Base-by-base conservation (phyloP, 2,113 vertebrate species). In the Holacanthus passer region DNA sequence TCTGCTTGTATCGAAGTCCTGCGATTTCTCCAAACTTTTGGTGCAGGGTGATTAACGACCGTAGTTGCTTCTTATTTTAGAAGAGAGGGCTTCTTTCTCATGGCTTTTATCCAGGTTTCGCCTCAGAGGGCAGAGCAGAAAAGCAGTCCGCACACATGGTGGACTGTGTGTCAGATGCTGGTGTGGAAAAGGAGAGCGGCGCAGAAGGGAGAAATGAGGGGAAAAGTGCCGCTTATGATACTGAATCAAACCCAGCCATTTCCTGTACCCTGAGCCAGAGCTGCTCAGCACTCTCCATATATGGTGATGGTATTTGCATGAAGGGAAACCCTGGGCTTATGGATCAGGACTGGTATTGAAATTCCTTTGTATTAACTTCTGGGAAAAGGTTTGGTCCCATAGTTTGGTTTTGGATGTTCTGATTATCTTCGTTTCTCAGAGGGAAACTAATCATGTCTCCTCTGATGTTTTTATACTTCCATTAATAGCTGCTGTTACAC, bases 231-330 rank as follows among this genome's bases (percentile, higher is more conserved):
- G 92, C 90, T 92, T 92, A 89, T 91, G 90, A 94, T 92, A 91
- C 92, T 93, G 94, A 95, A 94, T 95, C 94, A 95, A 95, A 95
- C 92, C 90, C 94, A 95, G 93, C 92, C 94, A 95, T 95, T 96
- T 96, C 95, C 95, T 95, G 93, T 88, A 85, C 84, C 74, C 86
- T 5, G 39, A 91, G 85, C 92, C 86, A 84, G 86, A 92, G 92
- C 88, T 74, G 86, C 89, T 91, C 89, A 86, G 89, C 73, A 58
- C 89, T 93, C 86, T 87, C 96, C 95, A 95, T 96, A 95, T 96
- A 96, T 95, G 96, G 96, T 79, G 62, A 96, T 94, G 95, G 95
- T 96, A 96, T 96, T 96, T 96, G 91, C 93, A 95, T 95, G 94
- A 88, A 90, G 90, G 93, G 85, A 92, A 91, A 92, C 91, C 87